These are phyloP conservation scores for Glareola pratincola DNA, from an alignment of 2,113 vertebrate genomes.

Conservation along the genomic window DNA sequence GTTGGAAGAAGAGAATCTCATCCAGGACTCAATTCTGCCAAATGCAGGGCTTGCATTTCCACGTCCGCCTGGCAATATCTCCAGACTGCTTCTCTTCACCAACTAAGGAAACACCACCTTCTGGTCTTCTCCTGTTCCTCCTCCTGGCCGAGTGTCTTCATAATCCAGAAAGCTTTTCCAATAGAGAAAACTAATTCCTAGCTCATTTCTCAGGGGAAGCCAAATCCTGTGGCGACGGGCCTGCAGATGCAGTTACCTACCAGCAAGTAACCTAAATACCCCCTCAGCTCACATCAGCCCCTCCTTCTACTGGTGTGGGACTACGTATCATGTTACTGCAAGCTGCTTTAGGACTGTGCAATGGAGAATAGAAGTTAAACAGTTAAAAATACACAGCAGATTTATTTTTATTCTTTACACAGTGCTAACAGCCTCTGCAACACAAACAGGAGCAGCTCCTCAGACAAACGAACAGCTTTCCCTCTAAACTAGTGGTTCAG, in stretches of 20 bases:
- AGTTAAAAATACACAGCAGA: neutral
- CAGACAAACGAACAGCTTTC: neutral
- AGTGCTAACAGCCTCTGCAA: neutral
- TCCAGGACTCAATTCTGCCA: neutral
- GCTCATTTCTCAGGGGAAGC: neutral
- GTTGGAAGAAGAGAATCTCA: neutral
- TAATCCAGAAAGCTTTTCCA: neutral
- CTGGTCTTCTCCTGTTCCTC: neutral
- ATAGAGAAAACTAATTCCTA: neutral
- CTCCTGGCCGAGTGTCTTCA: neutral
- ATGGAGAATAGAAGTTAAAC: neutral
- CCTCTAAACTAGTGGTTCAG: neutral
- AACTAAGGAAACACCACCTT: neutral
- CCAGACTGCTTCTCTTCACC: neutral
- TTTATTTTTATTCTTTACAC: neutral
- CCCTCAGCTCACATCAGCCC: neutral
- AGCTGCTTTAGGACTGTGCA: neutral
- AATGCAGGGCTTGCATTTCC: neutral
- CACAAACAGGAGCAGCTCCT: neutral
- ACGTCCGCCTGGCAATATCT: neutral
- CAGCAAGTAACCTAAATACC: neutral
- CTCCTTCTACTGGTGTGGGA: neutral
- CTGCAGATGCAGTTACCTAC: neutral
- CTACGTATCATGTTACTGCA: neutral
- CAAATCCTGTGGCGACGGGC: neutral